Conservation (phyloP, 2,797 vertebrate genomes). For the Mallotus villosus region DNA sequence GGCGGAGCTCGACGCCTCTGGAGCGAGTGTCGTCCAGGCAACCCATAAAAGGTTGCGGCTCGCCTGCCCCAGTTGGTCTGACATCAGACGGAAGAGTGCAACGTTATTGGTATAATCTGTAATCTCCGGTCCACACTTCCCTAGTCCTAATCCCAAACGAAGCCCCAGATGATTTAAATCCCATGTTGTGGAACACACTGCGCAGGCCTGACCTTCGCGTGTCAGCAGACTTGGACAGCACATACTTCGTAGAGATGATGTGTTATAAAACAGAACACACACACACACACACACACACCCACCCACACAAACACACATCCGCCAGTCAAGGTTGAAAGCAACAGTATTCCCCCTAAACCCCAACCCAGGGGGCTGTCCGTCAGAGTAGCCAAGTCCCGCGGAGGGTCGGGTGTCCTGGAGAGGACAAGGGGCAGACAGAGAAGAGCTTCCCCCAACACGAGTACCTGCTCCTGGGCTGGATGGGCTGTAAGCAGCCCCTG, state of each 20-base stretch:
- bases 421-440: background rate
- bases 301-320: background rate
- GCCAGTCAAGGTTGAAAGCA: conserved; percentile 6
- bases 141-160: conserved; percentile 65
- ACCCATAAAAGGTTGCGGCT: conserved; percentile 51
- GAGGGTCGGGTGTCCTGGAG: conserved; percentile 1
- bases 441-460: background rate
- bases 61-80: conserved; percentile 35
- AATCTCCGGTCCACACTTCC: conserved; percentile 35
- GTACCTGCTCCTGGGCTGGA: background rate
- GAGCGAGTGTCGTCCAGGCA: conserved; percentile 33
- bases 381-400: background rate
- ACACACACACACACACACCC: background rate
- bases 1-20: background rate
- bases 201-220: background rate
- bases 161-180: conserved; percentile 37
- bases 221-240: background rate
- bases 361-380: background rate
- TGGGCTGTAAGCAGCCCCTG: background rate
- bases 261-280: background rate
- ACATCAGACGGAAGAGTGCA: conserved; percentile 39
- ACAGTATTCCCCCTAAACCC: background rate
- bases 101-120: conserved; percentile 58
- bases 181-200: background rate
- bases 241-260: background rate